Base-by-base conservation (phyloP, 2,888 invertebrate genomes). In the Andrena dorsata region DNA sequence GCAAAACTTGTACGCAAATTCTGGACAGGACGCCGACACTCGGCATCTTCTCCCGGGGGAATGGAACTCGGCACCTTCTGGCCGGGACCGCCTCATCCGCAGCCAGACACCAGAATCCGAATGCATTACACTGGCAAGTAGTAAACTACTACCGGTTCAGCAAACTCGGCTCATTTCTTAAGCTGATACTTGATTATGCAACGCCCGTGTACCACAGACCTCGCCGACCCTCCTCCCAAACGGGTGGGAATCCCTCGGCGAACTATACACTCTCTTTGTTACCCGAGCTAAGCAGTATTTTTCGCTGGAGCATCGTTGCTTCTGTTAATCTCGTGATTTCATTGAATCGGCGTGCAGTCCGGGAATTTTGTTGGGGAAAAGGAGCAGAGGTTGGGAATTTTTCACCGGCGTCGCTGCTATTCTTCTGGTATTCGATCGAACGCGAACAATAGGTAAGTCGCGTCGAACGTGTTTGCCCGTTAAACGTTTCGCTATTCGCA, bases 91-190 rank as follows among this genome's bases (percentile, higher is more conserved):
- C 32, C 35, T 23, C 68, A 23, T 82, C 63, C 56, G 60, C 78
- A 56, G 61, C 63, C 68, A 75, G 73, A 73, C 61, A 82, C 69
- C 58, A 65, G 73, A 75, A 85, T 82, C 75, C 78, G 70, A 82
- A 72, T 85, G 84, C 73, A 78, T 85, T 85, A 78, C 70, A 78
- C 60, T 74, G 64, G 66, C 51, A 66, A 76, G 82, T 66, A 82
- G 85, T 76, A 68, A 85, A 85, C 85, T 85, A 72, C 61, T 53
- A 75, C 65, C 78, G 66, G 64, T 58, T 64, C 47, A 63, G 76
- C 64, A 74, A 82, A 76, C 82, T 82, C 79, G 64, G 71, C 68
- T 80, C 82, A 80, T 79, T 85, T 85, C 86, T 85, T 85, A 85
- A 85, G 85, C 72, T 66, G 58, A 72, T 76, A 70, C 76, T 71